Conservation (phyloP, 2,888 invertebrate genomes). For the Lydus trimaculatus region DNA sequence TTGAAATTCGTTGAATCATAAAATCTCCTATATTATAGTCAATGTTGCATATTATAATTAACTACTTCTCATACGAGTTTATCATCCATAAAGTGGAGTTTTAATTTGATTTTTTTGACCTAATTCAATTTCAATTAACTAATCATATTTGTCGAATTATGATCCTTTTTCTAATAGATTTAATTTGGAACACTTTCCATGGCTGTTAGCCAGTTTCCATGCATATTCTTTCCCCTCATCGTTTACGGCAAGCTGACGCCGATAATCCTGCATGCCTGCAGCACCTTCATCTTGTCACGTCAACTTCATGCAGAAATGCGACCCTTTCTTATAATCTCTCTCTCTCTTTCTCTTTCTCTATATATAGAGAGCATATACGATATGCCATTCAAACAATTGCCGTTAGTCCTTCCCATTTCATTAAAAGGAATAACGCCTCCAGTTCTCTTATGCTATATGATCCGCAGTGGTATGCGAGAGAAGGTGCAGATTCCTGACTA, state of each 20-base stretch:
- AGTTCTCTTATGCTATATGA: constrained; percentile 16
- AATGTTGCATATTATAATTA: too few species aligned
- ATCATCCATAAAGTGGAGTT: background rate
- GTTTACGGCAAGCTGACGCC: constrained; percentile 9
- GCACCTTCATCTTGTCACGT: constrained; percentile 20
- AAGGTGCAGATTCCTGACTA: constrained; percentile 18
- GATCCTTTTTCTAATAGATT: background rate
- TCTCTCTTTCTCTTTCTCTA: too few species aligned
- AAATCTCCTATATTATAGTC: too few species aligned
- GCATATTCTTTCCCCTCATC: background rate
- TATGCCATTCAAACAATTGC: constrained; percentile 15
- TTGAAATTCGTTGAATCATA: background rate
- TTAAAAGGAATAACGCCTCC: constrained; percentile 12
- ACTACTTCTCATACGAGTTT: background rate
- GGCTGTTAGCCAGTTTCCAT: background rate
- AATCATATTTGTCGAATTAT: background rate
- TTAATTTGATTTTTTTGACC: background rate
- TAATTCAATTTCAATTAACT: background rate
- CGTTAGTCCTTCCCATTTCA: constrained; percentile 4
- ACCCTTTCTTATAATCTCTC: constrained; percentile 8
- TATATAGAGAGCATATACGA: background rate
- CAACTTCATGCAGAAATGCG: constrained; percentile 26
- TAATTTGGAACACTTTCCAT: background rate
- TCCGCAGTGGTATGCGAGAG: constrained; percentile 17
- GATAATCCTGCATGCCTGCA: constrained; percentile 29